These are phyloP conservation scores for Strix uralensis DNA, from an alignment of 2,113 vertebrate genomes.

Conservation along the genomic window DNA sequence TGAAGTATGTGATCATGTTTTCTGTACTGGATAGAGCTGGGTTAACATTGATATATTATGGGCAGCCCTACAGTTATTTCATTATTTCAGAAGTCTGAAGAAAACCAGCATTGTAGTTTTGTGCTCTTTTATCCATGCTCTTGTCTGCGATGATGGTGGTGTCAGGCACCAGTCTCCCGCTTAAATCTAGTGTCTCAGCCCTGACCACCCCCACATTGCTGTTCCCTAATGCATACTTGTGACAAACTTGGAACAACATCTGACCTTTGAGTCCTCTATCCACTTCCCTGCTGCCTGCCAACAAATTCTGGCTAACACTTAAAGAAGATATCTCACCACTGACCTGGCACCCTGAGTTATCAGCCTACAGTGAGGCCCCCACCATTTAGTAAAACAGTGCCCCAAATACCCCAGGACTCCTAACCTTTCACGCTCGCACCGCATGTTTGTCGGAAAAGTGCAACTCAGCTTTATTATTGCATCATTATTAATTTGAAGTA, in stretches of 20 bases:
- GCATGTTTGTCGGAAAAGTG: not conserved
- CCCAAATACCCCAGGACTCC: not conserved
- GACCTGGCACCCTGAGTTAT: constrained; percentile 47
- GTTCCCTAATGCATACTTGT: constrained; percentile 19
- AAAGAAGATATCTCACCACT: constrained; percentile 53
- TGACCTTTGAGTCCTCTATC: constrained; percentile 6
- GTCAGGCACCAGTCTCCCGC: constrained; percentile 30
- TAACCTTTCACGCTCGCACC: not conserved
- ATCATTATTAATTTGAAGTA: constrained; percentile 7
- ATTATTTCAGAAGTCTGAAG: not conserved
- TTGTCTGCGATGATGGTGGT: not conserved
- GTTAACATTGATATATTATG: not conserved
- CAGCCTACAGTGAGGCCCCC: constrained; percentile 19
- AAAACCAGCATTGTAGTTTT: not conserved
- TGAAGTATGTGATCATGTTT: not conserved
- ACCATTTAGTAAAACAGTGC: not conserved
- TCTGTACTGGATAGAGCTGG: not conserved
- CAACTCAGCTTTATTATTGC: not conserved
- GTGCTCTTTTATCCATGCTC: not conserved
- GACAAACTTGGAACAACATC: constrained; percentile 65
- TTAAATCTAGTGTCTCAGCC: not conserved
- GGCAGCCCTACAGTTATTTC: not conserved
- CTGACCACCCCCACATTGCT: not conserved
- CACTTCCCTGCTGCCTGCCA: constrained; percentile 45
- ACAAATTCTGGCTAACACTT: constrained; percentile 56